Evolutionary conservation across 2,113 vertebrate species (phyloP), one percentile per base, ranked within the genome.

Genomic region (Semnopithecus entellus): DNA sequence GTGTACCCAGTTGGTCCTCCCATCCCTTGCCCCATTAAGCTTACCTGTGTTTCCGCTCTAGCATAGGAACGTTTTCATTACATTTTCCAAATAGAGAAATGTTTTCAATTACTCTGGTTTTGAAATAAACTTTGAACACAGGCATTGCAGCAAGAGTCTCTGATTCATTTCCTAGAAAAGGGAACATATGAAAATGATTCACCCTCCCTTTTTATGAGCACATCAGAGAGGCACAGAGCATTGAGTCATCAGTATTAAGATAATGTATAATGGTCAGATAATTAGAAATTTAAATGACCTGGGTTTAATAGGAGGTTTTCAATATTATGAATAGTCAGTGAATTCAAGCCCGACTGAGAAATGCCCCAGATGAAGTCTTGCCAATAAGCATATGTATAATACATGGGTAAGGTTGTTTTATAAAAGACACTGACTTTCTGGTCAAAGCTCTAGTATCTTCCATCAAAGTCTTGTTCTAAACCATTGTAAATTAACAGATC

Each of bases 371-470:
- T 70, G 80, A 76, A 73, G 43, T 89, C 86, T 95, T 91, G 82
- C 76, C 89, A 52, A 5, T 59, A 35, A 91, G 52, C 6, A 17
- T 5, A 32, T 88, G 45, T 48, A 73, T 90, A 86, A 96, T 68
- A 72, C 61, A 57, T 30, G 79, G 89, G 22, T 82, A 73, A 70
- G 13, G 38, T 59, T 90, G 61, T 91, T 94, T 90, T 82, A 95
- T 97, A 78, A 97, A 79, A 93, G 91, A 88, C 25, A 97, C 64
- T 92, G 96, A 97, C 75, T 97, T 96, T 93, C 59, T 95, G 68
- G 91, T 92, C 96, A 95, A 95, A 93, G 48, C 48, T 89, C 40
- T 80, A 66, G 83, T 81, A 91, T 45, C 48, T 84, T 95, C 85
- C 76, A 95, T 96, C 94, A 95, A 90, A 93, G 94, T 75, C 81